Base-by-base conservation (phyloP, 1,140 invertebrate species). In the Penaeus indicus region DNA sequence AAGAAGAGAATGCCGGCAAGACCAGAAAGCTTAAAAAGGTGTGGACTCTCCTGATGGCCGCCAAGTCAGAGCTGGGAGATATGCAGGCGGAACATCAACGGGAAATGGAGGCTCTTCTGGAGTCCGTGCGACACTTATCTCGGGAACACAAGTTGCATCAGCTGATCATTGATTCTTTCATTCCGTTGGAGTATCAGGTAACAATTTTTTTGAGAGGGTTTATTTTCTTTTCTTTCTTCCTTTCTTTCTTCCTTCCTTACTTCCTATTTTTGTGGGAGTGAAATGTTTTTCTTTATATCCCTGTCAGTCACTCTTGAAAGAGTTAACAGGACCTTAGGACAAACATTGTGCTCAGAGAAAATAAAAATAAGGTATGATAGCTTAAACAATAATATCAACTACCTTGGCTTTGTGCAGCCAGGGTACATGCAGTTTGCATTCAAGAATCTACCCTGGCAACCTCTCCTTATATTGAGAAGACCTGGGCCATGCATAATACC, bases 91-190 rank as follows among this genome's bases (percentile, higher is more conserved):
- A 99, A 92, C 97, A 99, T 92, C 98, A 99, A 93, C 93, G 97
- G 82, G 98, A 99, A 94, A 98, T 98, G 95, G 98, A 99, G 93
- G 97, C 97, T 27, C 95, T 99, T 54, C 94, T 99, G 85, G 98
- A 99, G 92, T 97, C 97, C 91, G 96, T 99, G 19, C 93, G 98
- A 16, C 96, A 97, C 78, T 94, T 99, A 8, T 96, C 96, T 64
- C 93, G 97, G 81, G 98, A 99, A 93, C 93, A 99, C n/a, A 96
- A 97, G 89, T 93, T 99, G 0, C 97, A 98, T 86, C 97, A 97
- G 92, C 93, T 97, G 2, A 92, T 95, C 21, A 95, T 96, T 89
- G 94, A 99, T 92, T 95, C 95, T 64, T 99, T 97, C 92, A 98
- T 99, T 93, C 98, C 98, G 11, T 95, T 95, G 91, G 96, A 98